Conservation (phyloP, 2,888 invertebrate species). For the Xestia xanthographa region DNA sequence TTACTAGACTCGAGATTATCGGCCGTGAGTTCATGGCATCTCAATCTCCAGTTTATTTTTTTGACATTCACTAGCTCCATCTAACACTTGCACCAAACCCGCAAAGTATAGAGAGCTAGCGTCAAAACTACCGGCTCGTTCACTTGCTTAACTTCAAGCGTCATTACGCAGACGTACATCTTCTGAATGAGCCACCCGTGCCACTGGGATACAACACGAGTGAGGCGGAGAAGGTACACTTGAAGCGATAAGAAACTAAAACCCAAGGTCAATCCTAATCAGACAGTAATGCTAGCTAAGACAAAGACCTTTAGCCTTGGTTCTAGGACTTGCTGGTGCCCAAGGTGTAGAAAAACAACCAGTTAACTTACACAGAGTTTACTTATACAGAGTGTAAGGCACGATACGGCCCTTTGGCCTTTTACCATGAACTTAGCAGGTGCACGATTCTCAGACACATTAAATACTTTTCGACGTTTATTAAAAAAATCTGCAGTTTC, state of each 20-base stretch:
- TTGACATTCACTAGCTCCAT: background rate
- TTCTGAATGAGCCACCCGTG: constrained; percentile 58
- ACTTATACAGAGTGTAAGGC: background rate
- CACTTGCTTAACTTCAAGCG: constrained; percentile 74
- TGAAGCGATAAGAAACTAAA: background rate
- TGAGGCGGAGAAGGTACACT: constrained; percentile 30
- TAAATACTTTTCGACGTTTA: background rate
- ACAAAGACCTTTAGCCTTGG: background rate
- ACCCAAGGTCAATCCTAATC: background rate
- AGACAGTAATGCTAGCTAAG: background rate
- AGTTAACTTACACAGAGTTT: background rate
- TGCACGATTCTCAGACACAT: background rate
- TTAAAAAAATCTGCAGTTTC: background rate
- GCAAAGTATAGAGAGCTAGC: constrained; percentile 61
- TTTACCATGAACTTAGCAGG: background rate
- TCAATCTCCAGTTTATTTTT: background rate
- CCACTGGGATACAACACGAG: constrained; percentile 35
- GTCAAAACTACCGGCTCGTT: constrained; percentile 69
- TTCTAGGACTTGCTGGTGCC: background rate
- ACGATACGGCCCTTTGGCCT: background rate
- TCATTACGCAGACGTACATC: constrained; percentile 72
- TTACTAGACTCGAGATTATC: background rate
- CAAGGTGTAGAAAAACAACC: background rate
- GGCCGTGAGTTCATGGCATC: background rate
- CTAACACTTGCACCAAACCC: constrained; percentile 28